Base-by-base conservation (phyloP, 2,113 vertebrate genomes). In the Phocoena sinus region DNA sequence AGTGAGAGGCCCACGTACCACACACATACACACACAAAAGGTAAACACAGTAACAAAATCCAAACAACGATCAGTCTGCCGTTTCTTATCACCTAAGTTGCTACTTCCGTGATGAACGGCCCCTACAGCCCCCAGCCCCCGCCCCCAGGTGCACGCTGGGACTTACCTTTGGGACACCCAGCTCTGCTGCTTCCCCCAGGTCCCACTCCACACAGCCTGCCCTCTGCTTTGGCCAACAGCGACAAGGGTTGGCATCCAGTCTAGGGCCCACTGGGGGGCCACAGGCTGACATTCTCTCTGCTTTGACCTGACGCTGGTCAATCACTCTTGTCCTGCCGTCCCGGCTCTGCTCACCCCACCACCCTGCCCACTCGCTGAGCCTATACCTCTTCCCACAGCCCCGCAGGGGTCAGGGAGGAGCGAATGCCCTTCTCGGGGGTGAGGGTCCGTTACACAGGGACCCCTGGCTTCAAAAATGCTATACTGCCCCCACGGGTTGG, bases 141-240 rank as follows among this genome's bases (percentile, higher is more conserved):
- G 12, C 25, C 70, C 26, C 14, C 70, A 47, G 56, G 28, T 10
- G 20, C 9, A 17, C 28, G 17, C 4, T 4, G n/a, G 63, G 62
- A 21, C 23, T 12, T n/a, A 10, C 23, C 38, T 36, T 36, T 70
- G 63, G 38, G 63, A 60, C 31, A 23, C 31, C 15, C 1, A 13
- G 9, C 50, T 15, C 3, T 11, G 31, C 38, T 38, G 63, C 25
- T 1, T 23, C 12, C 62, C 50, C 23, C 0, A 1, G 28, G 11
- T 14, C 71, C 63, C 8, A 2, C 23, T 4, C 4, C 67, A 21
- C 0, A 1, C 26, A 31, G 60, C 18, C 58, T 23, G 33, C 38
- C 56, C 33, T 50, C 44, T 41, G 81, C 70, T 23, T 7, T 50
- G 25, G 53, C 9, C 67, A 31, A 23, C 18, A 38, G n/a, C 3